A percentile compares a stretch with the other conserved stretches of the same genome.
These are phyloP conservation scores for Thereva nobilitata DNA, from an alignment of 2,888 invertebrate genomes.

Conservation along the genomic window DNA sequence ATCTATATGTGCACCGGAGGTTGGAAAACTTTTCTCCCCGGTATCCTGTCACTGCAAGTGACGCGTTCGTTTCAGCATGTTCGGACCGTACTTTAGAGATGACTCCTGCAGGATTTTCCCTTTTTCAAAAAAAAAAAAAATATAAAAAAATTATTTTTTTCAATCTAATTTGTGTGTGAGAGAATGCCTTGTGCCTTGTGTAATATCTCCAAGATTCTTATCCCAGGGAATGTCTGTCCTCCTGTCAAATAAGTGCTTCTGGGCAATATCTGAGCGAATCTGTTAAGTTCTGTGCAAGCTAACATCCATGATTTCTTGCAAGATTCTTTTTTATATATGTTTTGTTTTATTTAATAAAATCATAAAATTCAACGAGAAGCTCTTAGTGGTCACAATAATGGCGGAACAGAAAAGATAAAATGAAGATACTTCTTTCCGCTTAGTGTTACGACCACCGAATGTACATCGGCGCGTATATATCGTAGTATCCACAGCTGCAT, in stretches of 20 bases:
- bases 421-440: constrained; percentile 23
- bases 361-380: constrained; percentile 24
- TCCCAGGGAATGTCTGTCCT: neutral
- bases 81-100: constrained; percentile 14
- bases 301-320: neutral
- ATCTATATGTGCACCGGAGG: constrained; percentile 29
- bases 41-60: constrained; percentile 33
- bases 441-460: neutral
- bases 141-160: neutral
- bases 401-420: constrained; percentile 15
- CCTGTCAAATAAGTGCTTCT: too few relatives aligned
- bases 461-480: too few relatives aligned
- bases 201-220: neutral
- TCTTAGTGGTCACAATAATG: constrained; percentile 8
- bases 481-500: too few relatives aligned
- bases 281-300: too few relatives aligned
- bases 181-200: constrained; percentile 5
- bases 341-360: constrained; percentile 23
- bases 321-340: neutral
- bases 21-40: constrained; percentile 23
- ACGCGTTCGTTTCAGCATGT: constrained; percentile 30
- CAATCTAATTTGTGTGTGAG: constrained; percentile 29
- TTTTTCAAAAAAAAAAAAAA: constrained; percentile 1
- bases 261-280: too few relatives aligned
- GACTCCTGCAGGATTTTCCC: constrained; percentile 22